phyloP scores from a whole-genome alignment of 2,888 invertebrate genomes.

The Auanema sp. region DNA sequence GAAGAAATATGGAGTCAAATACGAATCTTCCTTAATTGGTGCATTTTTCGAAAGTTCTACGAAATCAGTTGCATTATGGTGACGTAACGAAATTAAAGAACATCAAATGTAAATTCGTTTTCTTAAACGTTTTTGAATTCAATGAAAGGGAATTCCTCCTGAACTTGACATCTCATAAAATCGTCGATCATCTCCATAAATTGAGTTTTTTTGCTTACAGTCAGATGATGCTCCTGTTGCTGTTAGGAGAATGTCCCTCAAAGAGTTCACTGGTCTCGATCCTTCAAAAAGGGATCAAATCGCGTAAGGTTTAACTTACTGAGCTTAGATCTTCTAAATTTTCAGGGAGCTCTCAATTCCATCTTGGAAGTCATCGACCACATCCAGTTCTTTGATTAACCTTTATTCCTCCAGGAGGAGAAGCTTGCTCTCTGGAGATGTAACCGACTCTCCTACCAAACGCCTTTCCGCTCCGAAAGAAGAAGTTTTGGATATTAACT shows the following conservation, averaged over 20 bases:
- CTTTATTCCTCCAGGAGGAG: slow-evolving; percentile 36
- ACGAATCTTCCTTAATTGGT: too few species aligned
- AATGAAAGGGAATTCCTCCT: too few species aligned
- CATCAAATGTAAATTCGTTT: too few species aligned
- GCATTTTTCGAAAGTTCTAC: too few species aligned
- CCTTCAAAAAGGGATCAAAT: slow-evolving; percentile 29
- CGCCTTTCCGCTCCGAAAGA: slow-evolving; percentile 27
- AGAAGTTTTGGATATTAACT: slow-evolving; percentile 30
- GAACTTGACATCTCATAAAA: too few species aligned
- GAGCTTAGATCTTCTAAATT: background rate
- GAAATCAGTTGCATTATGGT: too few species aligned
- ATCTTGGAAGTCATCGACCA: slow-evolving; percentile 34
- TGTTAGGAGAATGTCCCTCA: slow-evolving; percentile 53
- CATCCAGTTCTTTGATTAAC: slow-evolving; percentile 33
- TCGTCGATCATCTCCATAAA: too few species aligned
- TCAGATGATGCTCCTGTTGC: slow-evolving; percentile 22
- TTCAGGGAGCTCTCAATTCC: slow-evolving; percentile 34
- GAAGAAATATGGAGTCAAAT: too few species aligned
- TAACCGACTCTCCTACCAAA: slow-evolving; percentile 26
- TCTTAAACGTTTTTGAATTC: too few species aligned
- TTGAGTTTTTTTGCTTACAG: background rate
- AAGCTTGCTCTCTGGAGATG: slow-evolving; percentile 26
- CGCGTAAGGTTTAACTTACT: slow-evolving; percentile 20
- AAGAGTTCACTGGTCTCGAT: slow-evolving; percentile 58
- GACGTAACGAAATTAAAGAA: too few species aligned